These are phyloP conservation scores for Cryptoprocta ferox DNA, from an alignment of 2,797 vertebrate genomes.

Conservation along the genomic window DNA sequence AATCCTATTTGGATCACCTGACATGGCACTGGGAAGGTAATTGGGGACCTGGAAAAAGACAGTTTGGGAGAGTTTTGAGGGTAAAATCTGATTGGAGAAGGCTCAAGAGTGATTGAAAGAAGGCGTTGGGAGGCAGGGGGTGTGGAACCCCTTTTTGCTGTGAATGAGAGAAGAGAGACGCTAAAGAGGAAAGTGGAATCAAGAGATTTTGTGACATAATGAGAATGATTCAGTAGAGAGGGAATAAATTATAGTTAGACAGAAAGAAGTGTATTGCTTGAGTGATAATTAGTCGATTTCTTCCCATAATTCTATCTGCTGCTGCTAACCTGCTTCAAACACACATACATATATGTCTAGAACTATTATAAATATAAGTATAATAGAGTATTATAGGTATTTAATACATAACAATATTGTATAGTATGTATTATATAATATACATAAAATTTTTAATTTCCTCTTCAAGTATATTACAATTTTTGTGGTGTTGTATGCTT, in stretches of 20 bases:
- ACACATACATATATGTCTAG: background rate
- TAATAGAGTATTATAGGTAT: background rate
- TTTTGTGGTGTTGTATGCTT: background rate
- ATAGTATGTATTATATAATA: background rate
- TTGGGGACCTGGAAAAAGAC: background rate
- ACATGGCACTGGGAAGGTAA: background rate
- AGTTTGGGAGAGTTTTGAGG: background rate
- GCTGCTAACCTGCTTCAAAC: background rate
- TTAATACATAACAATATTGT: background rate
- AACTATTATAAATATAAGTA: background rate
- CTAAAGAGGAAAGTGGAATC: background rate
- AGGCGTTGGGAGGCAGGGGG: background rate
- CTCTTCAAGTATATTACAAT: background rate
- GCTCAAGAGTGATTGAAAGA: background rate
- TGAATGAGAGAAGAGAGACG: background rate
- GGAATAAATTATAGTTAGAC: background rate
- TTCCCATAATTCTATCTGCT: background rate
- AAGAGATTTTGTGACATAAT: background rate
- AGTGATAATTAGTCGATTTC: background rate
- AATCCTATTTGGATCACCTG: background rate
- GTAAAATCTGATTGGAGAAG: background rate
- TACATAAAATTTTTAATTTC: background rate
- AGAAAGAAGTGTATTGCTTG: background rate
- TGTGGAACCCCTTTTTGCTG: background rate
- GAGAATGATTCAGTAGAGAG: background rate